Conservation (phyloP, 2,113 vertebrate genomes). For the Sphyrna mokarran region DNA sequence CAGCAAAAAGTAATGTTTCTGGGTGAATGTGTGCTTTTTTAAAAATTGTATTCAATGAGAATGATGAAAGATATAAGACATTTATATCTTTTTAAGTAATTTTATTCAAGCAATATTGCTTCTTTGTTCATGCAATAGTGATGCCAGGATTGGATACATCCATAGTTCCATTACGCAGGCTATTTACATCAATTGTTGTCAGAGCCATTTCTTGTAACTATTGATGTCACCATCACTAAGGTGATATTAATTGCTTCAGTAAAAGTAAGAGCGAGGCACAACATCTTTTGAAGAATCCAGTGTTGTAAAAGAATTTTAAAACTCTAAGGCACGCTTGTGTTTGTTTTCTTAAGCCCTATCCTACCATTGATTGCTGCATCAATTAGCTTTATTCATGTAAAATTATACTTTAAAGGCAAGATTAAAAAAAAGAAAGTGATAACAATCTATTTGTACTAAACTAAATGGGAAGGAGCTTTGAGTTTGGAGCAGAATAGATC, state of each 20-base stretch:
- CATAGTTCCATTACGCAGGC: neutral
- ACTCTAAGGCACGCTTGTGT: neutral
- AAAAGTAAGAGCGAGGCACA: neutral
- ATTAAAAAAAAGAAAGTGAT: neutral
- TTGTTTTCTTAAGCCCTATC: neutral
- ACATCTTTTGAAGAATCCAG: neutral
- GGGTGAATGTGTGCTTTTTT: neutral
- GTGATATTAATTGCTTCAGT: neutral
- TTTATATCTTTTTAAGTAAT: neutral
- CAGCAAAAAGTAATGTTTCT: neutral
- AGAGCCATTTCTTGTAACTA: neutral
- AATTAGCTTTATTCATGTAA: neutral
- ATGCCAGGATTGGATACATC: neutral
- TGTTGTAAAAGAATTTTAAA: neutral
- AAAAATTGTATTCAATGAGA: neutral
- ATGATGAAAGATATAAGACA: neutral
- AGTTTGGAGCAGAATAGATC: neutral
- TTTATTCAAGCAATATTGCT: neutral
- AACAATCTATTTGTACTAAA: neutral
- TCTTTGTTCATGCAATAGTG: too few relatives aligned
- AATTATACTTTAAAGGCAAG: neutral
- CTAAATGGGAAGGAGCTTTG: neutral
- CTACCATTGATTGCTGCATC: neutral
- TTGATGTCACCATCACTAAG: neutral
- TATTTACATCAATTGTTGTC: neutral